phyloP scores from a whole-genome alignment of 2,888 invertebrate species.

The Callinectes sapidus region DNA sequence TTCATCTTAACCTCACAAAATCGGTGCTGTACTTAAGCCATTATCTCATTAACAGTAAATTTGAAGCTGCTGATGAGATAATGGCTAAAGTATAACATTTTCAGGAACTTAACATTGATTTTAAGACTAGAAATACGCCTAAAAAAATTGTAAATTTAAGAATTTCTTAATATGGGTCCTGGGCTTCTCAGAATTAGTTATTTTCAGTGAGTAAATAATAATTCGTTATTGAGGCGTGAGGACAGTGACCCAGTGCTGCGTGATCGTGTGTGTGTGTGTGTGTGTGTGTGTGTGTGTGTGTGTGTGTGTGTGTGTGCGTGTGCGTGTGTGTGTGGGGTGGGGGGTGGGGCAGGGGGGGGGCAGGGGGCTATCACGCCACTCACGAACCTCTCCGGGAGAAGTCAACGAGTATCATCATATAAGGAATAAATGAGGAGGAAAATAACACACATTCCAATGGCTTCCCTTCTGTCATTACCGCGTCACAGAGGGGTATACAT shows the following conservation, averaged over 20 bases:
- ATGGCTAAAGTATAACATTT: too few relatives aligned
- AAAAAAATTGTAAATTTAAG: too few relatives aligned
- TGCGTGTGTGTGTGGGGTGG: not conserved
- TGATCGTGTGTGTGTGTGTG: constrained; percentile 39
- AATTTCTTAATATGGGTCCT: too few relatives aligned
- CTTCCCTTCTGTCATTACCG: not conserved
- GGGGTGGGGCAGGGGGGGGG: not conserved
- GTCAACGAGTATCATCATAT: not conserved
- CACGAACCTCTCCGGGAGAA: not conserved
- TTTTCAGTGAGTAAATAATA: not conserved
- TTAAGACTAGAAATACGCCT: too few relatives aligned
- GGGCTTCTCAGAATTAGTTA: not conserved
- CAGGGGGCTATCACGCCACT: not conserved
- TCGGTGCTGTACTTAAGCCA: too few relatives aligned
- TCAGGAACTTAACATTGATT: too few relatives aligned
- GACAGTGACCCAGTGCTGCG: not conserved
- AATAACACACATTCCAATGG: constrained; percentile 3
- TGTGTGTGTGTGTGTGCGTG: constrained; percentile 1
- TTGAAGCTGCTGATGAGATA: too few relatives aligned
- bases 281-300: constrained; percentile 34
- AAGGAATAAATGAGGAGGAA: not conserved
- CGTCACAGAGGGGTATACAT: not conserved
- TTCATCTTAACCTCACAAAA: too few relatives aligned
- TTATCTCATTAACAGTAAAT: too few relatives aligned
- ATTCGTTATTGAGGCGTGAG: not conserved